These are phyloP conservation scores for Cryptoleucopteryx plumbea DNA, from an alignment of 2,113 vertebrate genomes.

Conservation along the genomic window DNA sequence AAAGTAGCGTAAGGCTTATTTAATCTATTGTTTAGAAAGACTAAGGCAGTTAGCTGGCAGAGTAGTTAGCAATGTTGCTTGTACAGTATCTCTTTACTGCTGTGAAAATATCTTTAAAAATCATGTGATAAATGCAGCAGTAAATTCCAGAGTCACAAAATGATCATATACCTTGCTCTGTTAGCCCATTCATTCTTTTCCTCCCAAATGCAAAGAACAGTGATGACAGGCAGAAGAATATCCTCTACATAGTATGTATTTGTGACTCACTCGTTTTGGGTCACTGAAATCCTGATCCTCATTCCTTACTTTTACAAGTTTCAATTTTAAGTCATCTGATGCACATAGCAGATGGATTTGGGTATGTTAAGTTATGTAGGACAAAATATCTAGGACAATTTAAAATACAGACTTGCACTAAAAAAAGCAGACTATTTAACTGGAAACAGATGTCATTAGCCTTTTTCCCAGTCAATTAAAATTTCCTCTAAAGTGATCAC, in stretches of 20 bases:
- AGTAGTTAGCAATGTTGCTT: background rate
- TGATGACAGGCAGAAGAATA: background rate
- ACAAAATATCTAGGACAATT: conserved; percentile 13
- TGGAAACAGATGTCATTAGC: background rate
- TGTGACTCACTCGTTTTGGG: rapidly evolving
- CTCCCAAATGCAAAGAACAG: background rate
- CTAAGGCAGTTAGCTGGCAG: background rate
- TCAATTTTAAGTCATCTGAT: background rate
- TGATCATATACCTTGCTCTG: background rate
- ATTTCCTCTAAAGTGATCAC: background rate
- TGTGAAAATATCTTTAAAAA: background rate
- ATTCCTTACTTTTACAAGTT: background rate
- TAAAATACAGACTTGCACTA: background rate
- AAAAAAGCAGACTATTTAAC: background rate
- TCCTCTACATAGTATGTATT: background rate
- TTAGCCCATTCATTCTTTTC: background rate
- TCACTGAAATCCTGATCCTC: background rate
- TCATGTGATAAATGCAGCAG: background rate
- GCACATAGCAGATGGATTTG: background rate
- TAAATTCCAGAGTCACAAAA: background rate
- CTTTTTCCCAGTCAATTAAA: background rate
- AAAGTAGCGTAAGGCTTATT: background rate
- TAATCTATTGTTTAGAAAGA: background rate
- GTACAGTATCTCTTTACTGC: background rate
- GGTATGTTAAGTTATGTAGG: background rate